phyloP scores from a whole-genome alignment of 1,140 invertebrate genomes.

The Nilaparvata lugens region DNA sequence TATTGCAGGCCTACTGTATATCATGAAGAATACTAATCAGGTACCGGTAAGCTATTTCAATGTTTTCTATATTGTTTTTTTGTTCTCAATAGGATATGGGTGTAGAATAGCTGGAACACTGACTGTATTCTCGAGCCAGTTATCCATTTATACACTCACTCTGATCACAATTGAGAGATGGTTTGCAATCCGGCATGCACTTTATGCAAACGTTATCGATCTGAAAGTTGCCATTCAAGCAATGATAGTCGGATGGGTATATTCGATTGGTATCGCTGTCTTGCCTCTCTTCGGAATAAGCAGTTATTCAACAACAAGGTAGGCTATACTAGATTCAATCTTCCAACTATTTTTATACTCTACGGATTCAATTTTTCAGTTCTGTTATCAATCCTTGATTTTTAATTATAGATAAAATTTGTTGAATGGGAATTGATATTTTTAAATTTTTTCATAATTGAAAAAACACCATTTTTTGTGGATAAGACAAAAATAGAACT shows the following conservation, averaged over 20 bases:
- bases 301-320: conserved; percentile 43
- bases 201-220: conserved; percentile 48
- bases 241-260: conserved; percentile 48
- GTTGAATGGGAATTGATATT: too few species aligned
- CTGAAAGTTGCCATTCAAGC: conserved; percentile 41
- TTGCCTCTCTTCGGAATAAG: conserved; percentile 49
- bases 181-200: conserved; percentile 52
- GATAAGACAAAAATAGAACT: too few species aligned
- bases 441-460: neutral
- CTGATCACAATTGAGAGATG: conserved; percentile 56
- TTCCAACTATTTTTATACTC: neutral
- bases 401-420: neutral
- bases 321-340: neutral
- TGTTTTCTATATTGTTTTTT: too few species aligned
- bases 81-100: conserved; percentile 32
- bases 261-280: conserved; percentile 43
- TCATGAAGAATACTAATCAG: too few species aligned
- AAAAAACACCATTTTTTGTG: neutral
- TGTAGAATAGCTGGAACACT: conserved; percentile 56
- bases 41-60: too few species aligned
- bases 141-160: conserved; percentile 56
- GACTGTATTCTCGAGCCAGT: conserved; percentile 54
- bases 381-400: neutral
- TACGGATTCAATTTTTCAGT: neutral
- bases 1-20: too few species aligned